These are phyloP conservation scores for Zoanthus solanderi DNA, from an alignment of 92 coral and sea anemone genomes.

Conservation along the genomic window DNA sequence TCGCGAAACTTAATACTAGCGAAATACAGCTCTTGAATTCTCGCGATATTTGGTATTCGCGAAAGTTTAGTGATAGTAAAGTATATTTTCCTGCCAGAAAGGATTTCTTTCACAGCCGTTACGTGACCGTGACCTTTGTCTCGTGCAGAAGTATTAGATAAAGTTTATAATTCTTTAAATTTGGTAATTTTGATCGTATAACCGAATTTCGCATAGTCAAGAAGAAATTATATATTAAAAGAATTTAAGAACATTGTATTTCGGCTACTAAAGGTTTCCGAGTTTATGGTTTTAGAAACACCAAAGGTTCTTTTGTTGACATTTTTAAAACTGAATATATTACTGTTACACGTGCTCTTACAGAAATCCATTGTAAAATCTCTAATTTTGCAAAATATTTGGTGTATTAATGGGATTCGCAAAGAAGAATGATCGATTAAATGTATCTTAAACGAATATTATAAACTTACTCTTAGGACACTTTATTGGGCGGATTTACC, in stretches of 20 bases:
- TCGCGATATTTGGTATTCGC: neutral
- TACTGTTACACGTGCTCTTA: too few relatives aligned
- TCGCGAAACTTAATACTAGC: neutral
- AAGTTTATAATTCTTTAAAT: neutral
- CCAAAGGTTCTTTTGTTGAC: neutral
- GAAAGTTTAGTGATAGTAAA: neutral
- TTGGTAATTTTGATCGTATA: too few relatives aligned
- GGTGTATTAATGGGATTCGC: neutral
- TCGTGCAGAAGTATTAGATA: neutral
- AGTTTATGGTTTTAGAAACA: neutral
- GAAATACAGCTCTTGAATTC: neutral
- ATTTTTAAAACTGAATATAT: neutral
- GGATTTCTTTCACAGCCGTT: neutral
- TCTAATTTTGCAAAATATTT: neutral
- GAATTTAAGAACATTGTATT: neutral
- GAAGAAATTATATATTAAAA: too few relatives aligned
- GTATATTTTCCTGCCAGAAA: neutral
- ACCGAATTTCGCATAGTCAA: too few relatives aligned
- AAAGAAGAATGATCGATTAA: too few relatives aligned
- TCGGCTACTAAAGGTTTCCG: neutral
- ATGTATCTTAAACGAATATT: too few relatives aligned
- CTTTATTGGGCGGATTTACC: neutral
- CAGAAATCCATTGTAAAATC: neutral
- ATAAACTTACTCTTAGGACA: neutral
- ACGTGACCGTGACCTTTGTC: neutral